Evolutionary conservation across 2,113 vertebrate genomes (phyloP), one percentile per base, ranked within the genome.

Genomic region (Tursiops truncatus): DNA sequence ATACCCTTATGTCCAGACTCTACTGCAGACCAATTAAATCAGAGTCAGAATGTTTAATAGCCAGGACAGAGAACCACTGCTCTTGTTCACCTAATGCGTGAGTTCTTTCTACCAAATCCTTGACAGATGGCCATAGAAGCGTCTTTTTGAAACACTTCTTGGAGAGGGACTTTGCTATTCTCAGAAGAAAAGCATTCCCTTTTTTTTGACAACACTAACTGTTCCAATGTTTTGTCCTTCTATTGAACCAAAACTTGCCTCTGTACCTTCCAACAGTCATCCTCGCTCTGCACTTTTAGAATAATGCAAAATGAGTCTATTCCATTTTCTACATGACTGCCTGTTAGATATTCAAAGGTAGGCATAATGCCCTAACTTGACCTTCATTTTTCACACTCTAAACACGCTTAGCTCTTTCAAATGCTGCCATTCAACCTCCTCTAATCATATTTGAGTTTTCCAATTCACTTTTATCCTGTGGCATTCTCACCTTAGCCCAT

Each of bases 241-340:
- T 26, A 41, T 41, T 95, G 89, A 84, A 38, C 25, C 31, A 79
- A 84, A 71, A 83, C 50, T 38, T 81, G n/a, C 36, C 76, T 94
- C 31, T 93, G 56, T 60, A 33, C 23, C 6, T 84, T 86, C 36
- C 41, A 71, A 85, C 77, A 87, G 47, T 93, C 62, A 58, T 86
- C 23, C 62, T 41, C 2, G 1, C 68, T 87, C 18, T 90, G 26
- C n/a, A 58, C 47, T 94, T 94, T 85, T 50, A 36, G 53, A 94
- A 92, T 63, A 95, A 71, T 84, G 50, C n/a, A 89, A 62, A 96
- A 76, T 76, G 65, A 86, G 33, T 92, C 68, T 79, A n/a, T 76
- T 94, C 26, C 38, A 89, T 96, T 96, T 97, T 97, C 68, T 95
- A 58, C 38, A 53, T 97, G 95, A 90, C 58, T 80, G 31, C 96